A percentile compares a stretch with the other conserved stretches of the same genome.
Evolutionary conservation across 2,797 vertebrate genomes (phyloP).

Genomic region (Hephaestus fuliginosus): DNA sequence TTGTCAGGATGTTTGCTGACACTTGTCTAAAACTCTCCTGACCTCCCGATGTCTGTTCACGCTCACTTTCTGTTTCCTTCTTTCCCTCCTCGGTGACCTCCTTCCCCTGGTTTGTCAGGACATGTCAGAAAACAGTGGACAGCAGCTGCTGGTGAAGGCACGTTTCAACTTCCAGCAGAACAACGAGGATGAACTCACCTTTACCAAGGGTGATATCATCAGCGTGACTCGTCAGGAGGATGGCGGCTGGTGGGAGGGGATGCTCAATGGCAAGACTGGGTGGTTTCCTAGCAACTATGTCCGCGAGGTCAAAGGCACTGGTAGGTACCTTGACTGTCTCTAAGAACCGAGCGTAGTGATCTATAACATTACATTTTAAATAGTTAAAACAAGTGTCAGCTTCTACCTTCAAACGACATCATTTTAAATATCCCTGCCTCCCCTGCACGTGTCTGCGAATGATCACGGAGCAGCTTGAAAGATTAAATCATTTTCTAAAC

Average conservation of each 20-base stretch:
- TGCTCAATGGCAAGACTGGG: constrained; percentile 91
- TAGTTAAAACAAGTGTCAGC: background rate
- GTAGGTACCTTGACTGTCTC: constrained; percentile 82
- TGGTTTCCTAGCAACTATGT: constrained; percentile 99
- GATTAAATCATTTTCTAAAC: constrained; percentile 5
- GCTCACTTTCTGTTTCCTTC: background rate
- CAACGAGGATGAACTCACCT: constrained; percentile 98
- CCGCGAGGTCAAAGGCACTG: constrained; percentile 95
- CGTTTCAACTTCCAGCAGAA: constrained; percentile 98
- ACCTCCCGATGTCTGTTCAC: background rate
- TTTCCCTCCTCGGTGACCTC: background rate
- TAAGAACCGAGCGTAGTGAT: background rate
- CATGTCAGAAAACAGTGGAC: constrained; percentile 97
- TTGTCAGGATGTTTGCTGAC: background rate
- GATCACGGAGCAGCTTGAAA: constrained; percentile 24
- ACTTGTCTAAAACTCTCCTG: background rate
- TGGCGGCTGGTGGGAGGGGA: constrained; percentile 99
- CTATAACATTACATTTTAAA: background rate
- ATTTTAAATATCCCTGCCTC: constrained; percentile 7
- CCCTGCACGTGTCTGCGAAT: constrained; percentile 13
- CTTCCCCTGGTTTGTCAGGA: constrained; percentile 83
- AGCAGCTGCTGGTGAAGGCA: constrained; percentile 93
- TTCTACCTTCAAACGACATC: background rate
- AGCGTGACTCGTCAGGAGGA: constrained; percentile 96
- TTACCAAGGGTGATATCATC: constrained; percentile 96